Conservation (phyloP, 2,888 invertebrate species). For the Hybos culiciformis region DNA sequence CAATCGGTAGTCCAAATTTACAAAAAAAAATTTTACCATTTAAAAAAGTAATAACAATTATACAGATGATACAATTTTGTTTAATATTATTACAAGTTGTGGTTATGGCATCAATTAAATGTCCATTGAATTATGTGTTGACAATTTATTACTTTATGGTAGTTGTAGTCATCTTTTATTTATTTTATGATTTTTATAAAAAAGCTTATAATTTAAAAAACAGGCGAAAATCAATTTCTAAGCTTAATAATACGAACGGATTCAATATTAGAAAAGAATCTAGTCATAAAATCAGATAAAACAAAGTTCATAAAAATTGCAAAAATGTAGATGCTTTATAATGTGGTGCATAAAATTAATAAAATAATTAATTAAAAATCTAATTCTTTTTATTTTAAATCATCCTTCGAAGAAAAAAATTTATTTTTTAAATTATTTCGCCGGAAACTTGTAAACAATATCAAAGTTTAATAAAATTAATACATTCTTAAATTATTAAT, state of each 20-base stretch:
- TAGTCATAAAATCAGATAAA: background rate
- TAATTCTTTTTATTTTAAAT: no score
- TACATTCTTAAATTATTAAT: no score
- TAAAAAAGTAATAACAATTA: conserved; percentile 46
- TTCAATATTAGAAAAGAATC: background rate
- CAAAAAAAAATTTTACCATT: conserved; percentile 42
- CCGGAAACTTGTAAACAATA: no score
- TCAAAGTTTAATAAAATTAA: no score
- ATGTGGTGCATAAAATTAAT: background rate
- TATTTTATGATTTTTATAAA: conserved; percentile 57
- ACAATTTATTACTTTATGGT: conserved; percentile 45
- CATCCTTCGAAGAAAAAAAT: no score
- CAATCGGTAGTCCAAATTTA: conserved; percentile 42
- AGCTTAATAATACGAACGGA: no score
- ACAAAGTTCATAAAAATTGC: background rate
- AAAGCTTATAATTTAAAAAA: conserved; percentile 37
- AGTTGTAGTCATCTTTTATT: conserved; percentile 49
- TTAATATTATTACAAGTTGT: conserved; percentile 45
- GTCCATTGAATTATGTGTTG: conserved; percentile 40
- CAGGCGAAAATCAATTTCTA: background rate
- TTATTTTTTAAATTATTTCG: no score
- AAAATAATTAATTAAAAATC: background rate
- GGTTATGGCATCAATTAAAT: conserved; percentile 40
- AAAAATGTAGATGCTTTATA: background rate
- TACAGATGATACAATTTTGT: conserved; percentile 61